A percentile compares a stretch with the other conserved stretches of the same genome.
These are phyloP conservation scores for Phyllotis vaccarum DNA, from an alignment of 2,797 vertebrate species.

Conservation along the genomic window DNA sequence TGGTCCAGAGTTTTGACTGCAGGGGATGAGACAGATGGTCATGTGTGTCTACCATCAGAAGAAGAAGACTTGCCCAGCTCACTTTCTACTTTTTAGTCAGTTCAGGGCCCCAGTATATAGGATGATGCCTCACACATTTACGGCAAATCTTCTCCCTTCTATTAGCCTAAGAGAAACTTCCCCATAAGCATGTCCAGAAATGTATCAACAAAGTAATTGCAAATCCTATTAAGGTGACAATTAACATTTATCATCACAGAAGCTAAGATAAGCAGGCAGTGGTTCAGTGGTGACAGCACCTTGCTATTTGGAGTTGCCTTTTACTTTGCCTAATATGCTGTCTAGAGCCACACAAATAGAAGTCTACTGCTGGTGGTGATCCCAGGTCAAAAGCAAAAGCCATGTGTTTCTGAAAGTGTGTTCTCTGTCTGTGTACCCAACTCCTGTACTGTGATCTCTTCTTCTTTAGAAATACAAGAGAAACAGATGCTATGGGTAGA, in stretches of 20 bases:
- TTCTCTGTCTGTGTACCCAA: neutral
- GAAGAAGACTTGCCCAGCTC: neutral
- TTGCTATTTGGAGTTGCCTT: neutral
- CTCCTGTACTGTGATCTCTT: neutral
- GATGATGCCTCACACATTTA: neutral
- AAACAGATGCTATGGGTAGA: neutral
- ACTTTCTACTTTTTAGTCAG: neutral
- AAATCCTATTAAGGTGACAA: neutral
- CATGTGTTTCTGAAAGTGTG: neutral
- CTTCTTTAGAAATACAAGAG: conserved; percentile 19
- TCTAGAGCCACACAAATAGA: neutral
- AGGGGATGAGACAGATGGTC: neutral
- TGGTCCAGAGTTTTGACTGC: neutral
- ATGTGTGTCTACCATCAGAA: neutral
- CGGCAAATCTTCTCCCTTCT: neutral
- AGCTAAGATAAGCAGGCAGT: neutral
- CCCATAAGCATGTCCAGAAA: too few species aligned
- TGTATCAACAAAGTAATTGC: neutral
- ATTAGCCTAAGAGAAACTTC: neutral
- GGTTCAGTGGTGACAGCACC: neutral
- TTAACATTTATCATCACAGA: neutral
- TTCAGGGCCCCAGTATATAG: too few species aligned
- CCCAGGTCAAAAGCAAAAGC: neutral
- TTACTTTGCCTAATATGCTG: neutral
- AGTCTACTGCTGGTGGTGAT: accelerated